Evolutionary conservation across 35 echinoderm and acorn worm genomes (phyloP).

Genomic region (Ophiothrix spiculata): DNA sequence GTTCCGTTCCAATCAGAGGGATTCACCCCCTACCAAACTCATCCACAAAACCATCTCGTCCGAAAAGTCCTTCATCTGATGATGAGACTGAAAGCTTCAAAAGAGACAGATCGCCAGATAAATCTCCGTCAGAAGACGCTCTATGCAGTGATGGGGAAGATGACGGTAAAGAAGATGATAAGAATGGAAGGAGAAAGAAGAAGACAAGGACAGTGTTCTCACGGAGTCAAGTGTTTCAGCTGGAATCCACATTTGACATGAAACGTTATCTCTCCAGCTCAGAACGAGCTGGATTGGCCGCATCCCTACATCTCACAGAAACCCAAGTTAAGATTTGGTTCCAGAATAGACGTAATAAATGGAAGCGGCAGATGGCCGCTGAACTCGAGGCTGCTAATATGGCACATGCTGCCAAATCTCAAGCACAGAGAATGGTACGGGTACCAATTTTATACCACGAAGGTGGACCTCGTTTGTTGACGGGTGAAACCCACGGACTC

Average conservation of each 20-base stretch:
- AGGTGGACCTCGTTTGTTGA: slow-evolving; percentile 5
- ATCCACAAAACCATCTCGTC: background rate
- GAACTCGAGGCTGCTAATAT: slow-evolving; percentile 94
- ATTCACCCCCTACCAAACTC: background rate
- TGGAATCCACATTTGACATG: slow-evolving; percentile 96
- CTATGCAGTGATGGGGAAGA: slow-evolving; percentile 14
- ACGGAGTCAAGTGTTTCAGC: slow-evolving; percentile 96
- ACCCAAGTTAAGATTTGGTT: slow-evolving; percentile 99
- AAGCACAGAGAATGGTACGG: slow-evolving; percentile 85
- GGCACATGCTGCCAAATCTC: slow-evolving; percentile 74
- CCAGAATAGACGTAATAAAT: slow-evolving; percentile 95
- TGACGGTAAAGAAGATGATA: slow-evolving; percentile 46
- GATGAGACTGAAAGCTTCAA: background rate
- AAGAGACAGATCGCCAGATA: background rate
- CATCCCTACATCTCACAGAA: slow-evolving; percentile 85
- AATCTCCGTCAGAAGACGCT: background rate
- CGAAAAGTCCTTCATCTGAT: background rate
- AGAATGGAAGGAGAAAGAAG: slow-evolving; percentile 79
- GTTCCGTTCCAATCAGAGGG: background rate
- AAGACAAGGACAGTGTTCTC: slow-evolving; percentile 97
- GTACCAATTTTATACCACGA: slow-evolving; percentile 98
- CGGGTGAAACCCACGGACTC: background rate
- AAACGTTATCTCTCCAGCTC: slow-evolving; percentile 97
- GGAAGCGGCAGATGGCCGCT: slow-evolving; percentile 96
- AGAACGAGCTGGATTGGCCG: slow-evolving; percentile 84